Evolutionary conservation across 2,113 vertebrate genomes (phyloP).

Genomic region (Ibidorhyncha struthersii): DNA sequence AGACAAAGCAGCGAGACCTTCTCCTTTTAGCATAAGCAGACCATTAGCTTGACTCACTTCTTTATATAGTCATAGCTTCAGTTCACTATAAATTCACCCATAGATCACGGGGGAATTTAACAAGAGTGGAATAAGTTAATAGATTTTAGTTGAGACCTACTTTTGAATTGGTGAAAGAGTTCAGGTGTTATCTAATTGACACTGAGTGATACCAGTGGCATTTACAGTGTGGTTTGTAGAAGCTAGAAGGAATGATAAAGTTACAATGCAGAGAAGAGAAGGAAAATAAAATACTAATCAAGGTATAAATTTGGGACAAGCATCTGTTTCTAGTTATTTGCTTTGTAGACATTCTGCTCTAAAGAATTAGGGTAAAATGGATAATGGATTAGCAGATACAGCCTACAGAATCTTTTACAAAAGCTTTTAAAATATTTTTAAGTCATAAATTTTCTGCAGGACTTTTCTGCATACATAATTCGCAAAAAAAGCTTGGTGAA

Average conservation of each 20-base stretch:
- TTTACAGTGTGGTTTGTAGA: background rate
- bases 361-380: background rate
- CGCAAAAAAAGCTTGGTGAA: background rate
- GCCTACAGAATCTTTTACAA: background rate
- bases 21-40: background rate
- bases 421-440: background rate
- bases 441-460: background rate
- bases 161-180: background rate
- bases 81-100: background rate
- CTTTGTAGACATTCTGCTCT: background rate
- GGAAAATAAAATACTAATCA: background rate
- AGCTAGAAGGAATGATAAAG: background rate
- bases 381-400: background rate
- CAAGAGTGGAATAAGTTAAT: background rate
- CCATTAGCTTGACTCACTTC: background rate
- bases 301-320: background rate
- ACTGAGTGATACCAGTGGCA: background rate
- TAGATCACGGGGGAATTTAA: background rate
- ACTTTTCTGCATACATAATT: background rate
- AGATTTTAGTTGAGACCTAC: background rate
- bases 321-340: background rate
- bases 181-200: background rate
- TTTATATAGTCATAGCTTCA: background rate
- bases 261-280: background rate
- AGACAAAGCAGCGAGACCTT: background rate